Evolutionary conservation across 30 jellyfish, hydroid and myxozoan species (phyloP).

Genomic region (Morbakka virulenta): DNA sequence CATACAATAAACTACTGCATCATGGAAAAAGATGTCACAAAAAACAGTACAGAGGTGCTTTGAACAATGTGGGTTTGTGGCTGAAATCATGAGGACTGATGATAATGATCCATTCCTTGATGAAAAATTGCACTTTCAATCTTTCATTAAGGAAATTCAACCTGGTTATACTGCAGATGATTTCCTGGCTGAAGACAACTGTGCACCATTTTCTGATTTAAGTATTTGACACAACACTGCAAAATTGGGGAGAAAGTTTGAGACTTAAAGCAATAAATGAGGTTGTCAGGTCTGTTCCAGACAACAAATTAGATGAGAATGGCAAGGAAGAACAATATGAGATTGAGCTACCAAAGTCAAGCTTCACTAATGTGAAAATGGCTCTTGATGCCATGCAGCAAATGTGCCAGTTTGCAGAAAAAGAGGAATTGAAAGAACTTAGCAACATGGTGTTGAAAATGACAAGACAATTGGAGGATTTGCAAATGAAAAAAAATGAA

Average conservation of each 20-base stretch:
- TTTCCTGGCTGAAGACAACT: conserved; percentile 14
- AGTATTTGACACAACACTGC: background rate
- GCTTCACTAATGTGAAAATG: background rate
- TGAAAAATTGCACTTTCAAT: background rate
- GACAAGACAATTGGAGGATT: background rate
- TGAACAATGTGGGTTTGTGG: background rate
- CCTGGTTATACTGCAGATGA: too few relatives aligned
- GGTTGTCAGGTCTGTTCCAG: conserved; percentile 9
- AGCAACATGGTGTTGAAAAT: background rate
- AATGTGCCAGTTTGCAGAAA: conserved; percentile 26
- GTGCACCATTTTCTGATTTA: conserved; percentile 19
- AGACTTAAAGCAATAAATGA: conserved; percentile 14
- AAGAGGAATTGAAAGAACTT: conserved; percentile 4
- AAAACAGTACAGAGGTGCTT: too few relatives aligned
- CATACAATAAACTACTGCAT: conserved; percentile 18
- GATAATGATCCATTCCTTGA: too few relatives aligned
- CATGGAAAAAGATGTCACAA: conserved; percentile 50
- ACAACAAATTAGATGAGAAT: conserved; percentile 10
- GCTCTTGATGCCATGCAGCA: conserved; percentile 18
- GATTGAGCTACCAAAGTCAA: conserved; percentile 14
- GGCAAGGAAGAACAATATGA: background rate
- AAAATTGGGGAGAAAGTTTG: background rate
- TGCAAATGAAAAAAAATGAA: background rate
- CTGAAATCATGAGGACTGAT: too few relatives aligned
- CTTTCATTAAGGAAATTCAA: background rate